Evolutionary conservation across 2,113 vertebrate species (phyloP).

Genomic region (Pangasianodon hypophthalmus): DNA sequence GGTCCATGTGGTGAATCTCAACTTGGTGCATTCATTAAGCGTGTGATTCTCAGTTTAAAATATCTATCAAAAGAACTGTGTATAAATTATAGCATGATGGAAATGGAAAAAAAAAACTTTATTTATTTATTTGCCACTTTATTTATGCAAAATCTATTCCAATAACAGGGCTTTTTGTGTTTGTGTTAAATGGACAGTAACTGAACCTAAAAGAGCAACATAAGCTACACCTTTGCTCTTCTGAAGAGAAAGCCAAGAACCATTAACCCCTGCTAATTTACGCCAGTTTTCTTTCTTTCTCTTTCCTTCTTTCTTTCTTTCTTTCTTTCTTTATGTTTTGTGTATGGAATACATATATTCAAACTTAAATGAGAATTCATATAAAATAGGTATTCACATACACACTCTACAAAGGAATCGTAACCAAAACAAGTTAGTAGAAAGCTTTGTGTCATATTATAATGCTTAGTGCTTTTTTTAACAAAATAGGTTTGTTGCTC

Average conservation of each 20-base stretch:
- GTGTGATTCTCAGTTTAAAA: neutral
- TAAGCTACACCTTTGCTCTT: neutral
- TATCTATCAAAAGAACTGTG: neutral
- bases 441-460: neutral
- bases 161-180: neutral
- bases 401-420: neutral
- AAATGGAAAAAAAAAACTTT: neutral
- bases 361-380: neutral
- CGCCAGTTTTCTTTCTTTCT: neutral
- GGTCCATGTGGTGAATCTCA: neutral
- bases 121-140: neutral
- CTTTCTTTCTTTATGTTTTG: neutral
- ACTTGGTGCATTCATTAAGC: neutral
- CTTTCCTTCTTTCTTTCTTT: neutral
- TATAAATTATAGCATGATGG: neutral
- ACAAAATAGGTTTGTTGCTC: too few relatives aligned
- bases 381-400: neutral
- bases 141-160: neutral
- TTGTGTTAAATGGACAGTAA: neutral
- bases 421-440: neutral
- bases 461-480: neutral
- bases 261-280: neutral
- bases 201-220: neutral
- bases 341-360: too few relatives aligned
- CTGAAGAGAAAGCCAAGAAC: neutral